Conservation (phyloP, 2,797 vertebrate genomes). For the Alcedo quadribrachys region DNA sequence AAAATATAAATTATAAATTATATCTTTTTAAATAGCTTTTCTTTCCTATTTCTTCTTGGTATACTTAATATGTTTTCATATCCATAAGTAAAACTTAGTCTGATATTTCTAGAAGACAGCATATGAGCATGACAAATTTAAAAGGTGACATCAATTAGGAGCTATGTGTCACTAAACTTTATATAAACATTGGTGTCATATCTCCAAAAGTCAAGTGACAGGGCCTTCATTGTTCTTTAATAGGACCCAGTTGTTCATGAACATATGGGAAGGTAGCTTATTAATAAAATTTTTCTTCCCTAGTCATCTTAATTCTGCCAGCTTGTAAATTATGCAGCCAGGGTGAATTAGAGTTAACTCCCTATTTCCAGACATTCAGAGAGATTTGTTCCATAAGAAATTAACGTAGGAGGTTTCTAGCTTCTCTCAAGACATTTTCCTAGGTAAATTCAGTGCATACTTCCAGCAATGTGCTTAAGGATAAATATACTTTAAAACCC, state of each 20-base stretch:
- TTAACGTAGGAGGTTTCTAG: not conserved
- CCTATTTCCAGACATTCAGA: not conserved
- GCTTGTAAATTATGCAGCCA: constrained; percentile 32
- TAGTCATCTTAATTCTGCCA: constrained; percentile 1
- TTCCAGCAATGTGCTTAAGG: not conserved
- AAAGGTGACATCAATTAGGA: not conserved
- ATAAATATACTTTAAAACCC: not conserved
- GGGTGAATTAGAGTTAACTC: not conserved
- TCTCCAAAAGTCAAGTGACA: constrained; percentile 60
- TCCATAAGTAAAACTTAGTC: not conserved
- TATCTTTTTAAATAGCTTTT: not conserved
- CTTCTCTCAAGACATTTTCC: not conserved
- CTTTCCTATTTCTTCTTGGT: not conserved
- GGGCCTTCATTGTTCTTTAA: constrained; percentile 71
- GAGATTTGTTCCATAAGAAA: not conserved
- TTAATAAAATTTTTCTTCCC: constrained; percentile 55
- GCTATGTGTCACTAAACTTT: constrained; percentile 1
- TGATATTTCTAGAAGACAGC: not conserved
- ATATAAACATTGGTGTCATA: constrained; percentile 59
- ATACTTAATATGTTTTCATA: not conserved
- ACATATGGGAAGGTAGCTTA: constrained; percentile 43
- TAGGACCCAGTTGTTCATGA: constrained; percentile 53
- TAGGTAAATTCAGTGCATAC: not conserved
- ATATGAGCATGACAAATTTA: constrained; percentile 22
- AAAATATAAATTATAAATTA: too few relatives aligned